A percentile compares a stretch with the other conserved stretches of the same genome.
Conservation (phyloP, 2,797 vertebrate species). For the Choloepus didactylus region DNA sequence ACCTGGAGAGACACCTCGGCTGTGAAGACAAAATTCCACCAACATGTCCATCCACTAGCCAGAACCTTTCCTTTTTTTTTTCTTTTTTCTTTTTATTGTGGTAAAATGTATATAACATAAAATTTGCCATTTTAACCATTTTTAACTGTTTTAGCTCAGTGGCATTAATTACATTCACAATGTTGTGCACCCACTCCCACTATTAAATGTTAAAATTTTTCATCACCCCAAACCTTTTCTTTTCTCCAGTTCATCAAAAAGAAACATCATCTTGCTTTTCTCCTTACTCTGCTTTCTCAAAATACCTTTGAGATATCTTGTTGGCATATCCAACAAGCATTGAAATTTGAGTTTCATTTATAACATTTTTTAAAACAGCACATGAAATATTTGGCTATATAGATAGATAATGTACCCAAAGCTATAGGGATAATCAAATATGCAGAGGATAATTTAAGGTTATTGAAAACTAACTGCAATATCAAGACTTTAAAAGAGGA, state of each 20-base stretch:
- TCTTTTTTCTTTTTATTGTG: too few relatives aligned
- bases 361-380: slow-evolving; percentile 6
- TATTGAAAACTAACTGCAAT: neutral
- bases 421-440: neutral
- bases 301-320: neutral
- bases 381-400: neutral
- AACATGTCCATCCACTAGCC: neutral
- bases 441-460: neutral
- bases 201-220: too few relatives aligned
- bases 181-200: too few relatives aligned
- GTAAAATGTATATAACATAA: too few relatives aligned
- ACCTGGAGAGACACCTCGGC: neutral
- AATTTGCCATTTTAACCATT: too few relatives aligned
- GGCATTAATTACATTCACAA: too few relatives aligned
- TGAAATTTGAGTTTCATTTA: slow-evolving; percentile 41
- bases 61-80: neutral
- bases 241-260: neutral
- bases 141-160: too few relatives aligned
- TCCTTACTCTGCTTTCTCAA: neutral
- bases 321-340: neutral
- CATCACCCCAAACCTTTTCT: neutral
- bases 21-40: neutral
- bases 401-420: neutral
- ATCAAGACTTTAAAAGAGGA: neutral
- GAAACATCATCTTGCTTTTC: neutral